Percentiles rank a stretch among this genome's conserved stretches.
Evolutionary conservation across 2,888 invertebrate genomes (phyloP).

Genomic region (Metalampra italica): DNA sequence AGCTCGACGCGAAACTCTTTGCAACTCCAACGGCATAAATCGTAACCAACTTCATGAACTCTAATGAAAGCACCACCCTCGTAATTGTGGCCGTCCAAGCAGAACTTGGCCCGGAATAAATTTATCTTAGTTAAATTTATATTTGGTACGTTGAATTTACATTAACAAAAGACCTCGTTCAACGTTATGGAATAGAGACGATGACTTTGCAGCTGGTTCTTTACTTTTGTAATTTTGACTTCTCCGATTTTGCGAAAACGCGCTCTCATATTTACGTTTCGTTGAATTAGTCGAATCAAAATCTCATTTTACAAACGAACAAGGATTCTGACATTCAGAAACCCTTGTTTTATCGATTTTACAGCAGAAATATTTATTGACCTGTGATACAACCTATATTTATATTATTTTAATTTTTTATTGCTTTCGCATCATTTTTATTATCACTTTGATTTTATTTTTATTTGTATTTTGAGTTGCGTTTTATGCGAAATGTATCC

Average conservation of each 20-base stretch:
- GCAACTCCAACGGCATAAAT: slow-evolving; percentile 33
- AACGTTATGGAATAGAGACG: neutral
- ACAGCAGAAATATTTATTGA: no score
- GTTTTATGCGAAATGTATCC: no score
- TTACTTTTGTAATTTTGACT: slow-evolving; percentile 4
- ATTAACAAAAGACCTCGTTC: neutral
- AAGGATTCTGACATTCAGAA: no score
- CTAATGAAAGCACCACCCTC: slow-evolving; percentile 36
- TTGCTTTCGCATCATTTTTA: no score
- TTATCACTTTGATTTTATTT: no score
- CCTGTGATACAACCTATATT: no score
- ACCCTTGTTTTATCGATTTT: no score
- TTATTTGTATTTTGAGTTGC: no score
- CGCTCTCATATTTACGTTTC: neutral
- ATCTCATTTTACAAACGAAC: neutral
- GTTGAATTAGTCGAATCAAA: neutral
- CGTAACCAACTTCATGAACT: slow-evolving; percentile 37
- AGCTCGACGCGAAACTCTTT: slow-evolving; percentile 17
- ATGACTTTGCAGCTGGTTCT: slow-evolving; percentile 4
- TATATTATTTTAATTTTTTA: no score
- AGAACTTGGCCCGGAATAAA: slow-evolving; percentile 25
- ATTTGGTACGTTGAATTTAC: slow-evolving; percentile 4
- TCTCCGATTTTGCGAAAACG: neutral
- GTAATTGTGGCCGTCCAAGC: slow-evolving; percentile 31
- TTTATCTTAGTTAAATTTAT: slow-evolving; percentile 18